These are phyloP conservation scores for Megalops cyprinoides DNA, from an alignment of 2,797 vertebrate genomes.

Conservation along the genomic window DNA sequence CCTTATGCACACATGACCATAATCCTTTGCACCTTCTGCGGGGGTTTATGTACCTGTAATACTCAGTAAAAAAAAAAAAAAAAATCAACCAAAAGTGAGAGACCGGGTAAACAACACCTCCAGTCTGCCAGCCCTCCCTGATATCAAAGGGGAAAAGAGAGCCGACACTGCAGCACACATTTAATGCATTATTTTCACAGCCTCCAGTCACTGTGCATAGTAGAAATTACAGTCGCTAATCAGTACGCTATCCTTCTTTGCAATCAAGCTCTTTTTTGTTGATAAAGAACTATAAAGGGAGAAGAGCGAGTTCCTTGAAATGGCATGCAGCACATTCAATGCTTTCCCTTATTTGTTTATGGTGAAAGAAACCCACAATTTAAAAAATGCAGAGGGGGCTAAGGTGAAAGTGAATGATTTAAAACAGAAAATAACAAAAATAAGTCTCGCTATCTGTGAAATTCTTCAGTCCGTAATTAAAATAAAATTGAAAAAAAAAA, in stretches of 20 bases:
- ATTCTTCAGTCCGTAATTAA: conserved; percentile 53
- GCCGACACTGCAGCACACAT: neutral
- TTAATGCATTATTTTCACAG: neutral
- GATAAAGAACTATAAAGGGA: neutral
- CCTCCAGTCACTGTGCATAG: neutral
- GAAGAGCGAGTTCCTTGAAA: neutral
- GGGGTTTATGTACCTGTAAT: neutral
- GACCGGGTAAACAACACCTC: neutral
- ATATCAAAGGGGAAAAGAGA: neutral
- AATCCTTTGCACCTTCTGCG: neutral
- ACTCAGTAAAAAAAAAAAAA: neutral
- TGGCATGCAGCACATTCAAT: neutral
- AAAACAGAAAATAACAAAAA: neutral
- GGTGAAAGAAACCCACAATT: neutral
- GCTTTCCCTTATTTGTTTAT: neutral
- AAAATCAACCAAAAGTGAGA: neutral
- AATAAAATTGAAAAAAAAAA: conserved; percentile 59
- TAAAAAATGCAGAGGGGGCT: neutral
- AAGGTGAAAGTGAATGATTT: neutral
- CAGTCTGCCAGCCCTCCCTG: neutral
- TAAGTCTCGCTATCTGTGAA: conserved; percentile 27
- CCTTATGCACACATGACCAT: neutral
- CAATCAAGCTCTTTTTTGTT: conserved; percentile 5
- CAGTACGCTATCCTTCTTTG: neutral
- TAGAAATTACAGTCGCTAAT: neutral